Conservation (phyloP, 2,888 invertebrate species). For the Agapostemon virescens region DNA sequence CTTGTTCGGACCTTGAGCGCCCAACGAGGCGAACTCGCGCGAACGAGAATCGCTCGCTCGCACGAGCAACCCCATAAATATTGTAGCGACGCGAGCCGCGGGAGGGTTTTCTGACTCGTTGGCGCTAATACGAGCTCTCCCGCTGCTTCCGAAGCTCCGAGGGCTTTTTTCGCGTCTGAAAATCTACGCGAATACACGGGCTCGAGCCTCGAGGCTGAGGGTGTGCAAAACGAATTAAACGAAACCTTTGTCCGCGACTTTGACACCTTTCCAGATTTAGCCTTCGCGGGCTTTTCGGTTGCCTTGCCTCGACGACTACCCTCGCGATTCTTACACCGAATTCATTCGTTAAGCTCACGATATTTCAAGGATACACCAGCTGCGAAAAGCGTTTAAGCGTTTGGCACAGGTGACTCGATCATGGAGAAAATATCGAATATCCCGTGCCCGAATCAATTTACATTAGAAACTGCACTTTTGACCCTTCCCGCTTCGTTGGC, state of each 20-base stretch:
- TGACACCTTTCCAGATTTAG: slow-evolving; percentile 48
- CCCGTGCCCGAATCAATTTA: slow-evolving; percentile 3
- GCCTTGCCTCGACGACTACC: slow-evolving; percentile 1
- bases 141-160: slow-evolving; percentile 56
- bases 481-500: neutral
- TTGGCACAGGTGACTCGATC: slow-evolving; percentile 4
- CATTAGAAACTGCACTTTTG: slow-evolving; percentile 10
- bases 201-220: slow-evolving; percentile 20
- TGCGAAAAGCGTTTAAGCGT: neutral
- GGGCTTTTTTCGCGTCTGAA: slow-evolving; percentile 65
- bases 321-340: neutral
- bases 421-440: slow-evolving; percentile 10
- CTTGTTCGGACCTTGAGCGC: slow-evolving; percentile 71
- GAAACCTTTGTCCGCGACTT: slow-evolving; percentile 48
- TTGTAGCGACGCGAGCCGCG: slow-evolving; percentile 73
- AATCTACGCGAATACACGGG: slow-evolving; percentile 53
- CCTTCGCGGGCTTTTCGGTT: neutral
- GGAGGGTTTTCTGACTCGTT: slow-evolving; percentile 69
- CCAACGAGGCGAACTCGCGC: slow-evolving; percentile 76
- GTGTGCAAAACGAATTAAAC: slow-evolving; percentile 53
- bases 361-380: neutral
- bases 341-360: neutral
- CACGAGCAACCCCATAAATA: slow-evolving; percentile 77
- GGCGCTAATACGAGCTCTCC: slow-evolving; percentile 65
- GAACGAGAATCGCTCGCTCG: slow-evolving; percentile 76